phyloP scores from a whole-genome alignment of 2,888 invertebrate genomes.

The Psococerastis gibbosa region DNA sequence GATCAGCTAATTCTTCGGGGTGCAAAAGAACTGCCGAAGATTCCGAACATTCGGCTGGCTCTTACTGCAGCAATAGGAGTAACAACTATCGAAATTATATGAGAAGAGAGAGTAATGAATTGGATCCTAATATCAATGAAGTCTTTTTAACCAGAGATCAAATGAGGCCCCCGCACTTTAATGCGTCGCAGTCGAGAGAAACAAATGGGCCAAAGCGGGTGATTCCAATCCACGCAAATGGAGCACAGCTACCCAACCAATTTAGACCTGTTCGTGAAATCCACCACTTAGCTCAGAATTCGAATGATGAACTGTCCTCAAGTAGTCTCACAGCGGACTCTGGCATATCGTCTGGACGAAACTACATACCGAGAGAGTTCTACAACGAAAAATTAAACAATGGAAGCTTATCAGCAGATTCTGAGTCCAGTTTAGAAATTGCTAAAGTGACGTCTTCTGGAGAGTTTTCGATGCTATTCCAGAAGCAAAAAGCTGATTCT shows the following conservation, averaged over 20 bases:
- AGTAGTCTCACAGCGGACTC: slow-evolving; percentile 4
- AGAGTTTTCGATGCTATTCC: neutral
- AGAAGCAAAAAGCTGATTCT: slow-evolving; percentile 1
- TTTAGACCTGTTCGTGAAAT: neutral
- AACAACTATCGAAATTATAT: neutral
- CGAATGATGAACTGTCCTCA: slow-evolving; percentile 5
- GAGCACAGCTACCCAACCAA: neutral
- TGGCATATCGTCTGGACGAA: slow-evolving; percentile 5
- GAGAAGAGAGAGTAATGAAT: neutral
- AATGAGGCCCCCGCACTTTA: neutral
- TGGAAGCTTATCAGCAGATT: neutral
- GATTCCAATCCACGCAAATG: neutral
- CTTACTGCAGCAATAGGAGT: neutral
- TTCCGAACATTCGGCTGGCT: neutral
- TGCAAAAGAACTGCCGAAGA: neutral
- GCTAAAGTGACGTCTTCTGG: neutral
- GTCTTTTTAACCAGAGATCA: too few species aligned
- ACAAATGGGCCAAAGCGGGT: neutral
- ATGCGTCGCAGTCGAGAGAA: neutral
- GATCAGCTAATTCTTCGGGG: neutral
- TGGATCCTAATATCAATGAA: neutral
- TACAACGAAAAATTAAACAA: neutral
- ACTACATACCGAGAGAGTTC: neutral
- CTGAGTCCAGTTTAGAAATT: neutral
- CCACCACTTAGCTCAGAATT: neutral